Evolutionary conservation across 2,888 invertebrate genomes (phyloP), one percentile per base, ranked within the genome.

Genomic region (Stenodema calcarata): DNA sequence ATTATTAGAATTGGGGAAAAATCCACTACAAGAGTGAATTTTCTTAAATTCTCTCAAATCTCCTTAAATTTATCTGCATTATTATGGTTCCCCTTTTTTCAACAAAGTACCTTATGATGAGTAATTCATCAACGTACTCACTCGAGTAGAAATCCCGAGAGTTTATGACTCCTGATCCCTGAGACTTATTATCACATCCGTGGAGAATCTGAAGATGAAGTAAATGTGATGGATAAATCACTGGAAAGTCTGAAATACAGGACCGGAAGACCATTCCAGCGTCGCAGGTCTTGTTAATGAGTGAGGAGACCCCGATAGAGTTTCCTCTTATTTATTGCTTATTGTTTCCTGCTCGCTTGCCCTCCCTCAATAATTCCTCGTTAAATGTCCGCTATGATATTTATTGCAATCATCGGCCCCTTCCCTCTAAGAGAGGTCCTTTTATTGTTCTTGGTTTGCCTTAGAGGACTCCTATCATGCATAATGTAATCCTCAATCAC

Each of bases 311-410:
- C 42, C 70, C 47, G 42, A 62, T 62, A 23, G 62, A 62, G 62
- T 62, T 80, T 69, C 27, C 81, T 75, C 69, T 86, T 81, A 86
- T 86, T 86, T 86, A 86, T 86, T 86, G 86, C 86, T 86, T 86
- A 86, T 86, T 81, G 86, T 86, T 86, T 86, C 86, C 86, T 86
- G 86, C 82, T 54, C 41, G 83, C 28, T 30, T 79, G 75, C 73
- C 87, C 87, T 75, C 87, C 83, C 80, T 81, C 88, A 88, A 86
- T 88, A 88, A 88, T 88, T 88, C 83, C 88, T 88, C 87, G 88
- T 88, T 88, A 88, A 88, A 88, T 86, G 88, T 88, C 88, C 84
- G 81, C 88, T 88, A 86, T 88, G 85, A 88, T 88, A 88, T 88
- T 88, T 88, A 88, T 88, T 88, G 88, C 86, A 86, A 86, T 86